These are phyloP conservation scores for Andrena flavipes DNA, from an alignment of 2,888 invertebrate genomes.

Conservation along the genomic window DNA sequence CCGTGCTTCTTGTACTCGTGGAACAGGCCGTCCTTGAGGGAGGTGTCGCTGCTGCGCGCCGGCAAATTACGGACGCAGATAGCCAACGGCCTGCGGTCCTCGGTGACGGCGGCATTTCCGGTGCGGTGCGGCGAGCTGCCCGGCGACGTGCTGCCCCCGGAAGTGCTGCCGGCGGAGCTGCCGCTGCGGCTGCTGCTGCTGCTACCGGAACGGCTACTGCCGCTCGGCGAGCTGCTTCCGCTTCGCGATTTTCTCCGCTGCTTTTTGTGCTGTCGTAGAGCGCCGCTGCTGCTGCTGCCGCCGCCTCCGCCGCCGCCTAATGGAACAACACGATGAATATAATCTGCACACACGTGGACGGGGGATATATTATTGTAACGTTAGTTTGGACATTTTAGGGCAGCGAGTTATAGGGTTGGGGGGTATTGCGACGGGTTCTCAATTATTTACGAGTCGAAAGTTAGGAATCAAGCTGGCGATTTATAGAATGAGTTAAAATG, in stretches of 20 bases:
- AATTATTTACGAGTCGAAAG: neutral
- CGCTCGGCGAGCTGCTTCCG: constrained; percentile 83
- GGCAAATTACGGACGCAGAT: constrained; percentile 97
- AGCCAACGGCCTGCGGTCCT: constrained; percentile 92
- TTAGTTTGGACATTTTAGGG: neutral
- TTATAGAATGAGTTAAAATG: too few relatives aligned
- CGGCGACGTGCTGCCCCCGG: constrained; percentile 87
- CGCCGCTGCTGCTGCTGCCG: constrained; percentile 80
- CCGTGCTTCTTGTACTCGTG: constrained; percentile 99
- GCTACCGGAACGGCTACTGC: constrained; percentile 86
- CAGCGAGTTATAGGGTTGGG: neutral
- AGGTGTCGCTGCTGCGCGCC: constrained; percentile 95
- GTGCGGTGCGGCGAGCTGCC: constrained; percentile 86
- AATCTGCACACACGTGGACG: constrained; percentile 49
- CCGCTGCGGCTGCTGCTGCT: constrained; percentile 84
- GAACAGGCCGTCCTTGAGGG: constrained; percentile 98
- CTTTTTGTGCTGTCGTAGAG: constrained; percentile 84
- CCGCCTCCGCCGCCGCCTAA: constrained; percentile 73
- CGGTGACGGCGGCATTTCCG: constrained; percentile 86
- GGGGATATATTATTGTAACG: constrained; percentile 7
- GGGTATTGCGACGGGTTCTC: neutral
- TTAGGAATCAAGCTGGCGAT: too few relatives aligned
- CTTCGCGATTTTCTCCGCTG: constrained; percentile 83
- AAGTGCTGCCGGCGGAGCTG: constrained; percentile 86
- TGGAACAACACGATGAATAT: constrained; percentile 69